These are phyloP conservation scores for Eublepharis macularius DNA, from an alignment of 2,113 vertebrate species.

Conservation along the genomic window DNA sequence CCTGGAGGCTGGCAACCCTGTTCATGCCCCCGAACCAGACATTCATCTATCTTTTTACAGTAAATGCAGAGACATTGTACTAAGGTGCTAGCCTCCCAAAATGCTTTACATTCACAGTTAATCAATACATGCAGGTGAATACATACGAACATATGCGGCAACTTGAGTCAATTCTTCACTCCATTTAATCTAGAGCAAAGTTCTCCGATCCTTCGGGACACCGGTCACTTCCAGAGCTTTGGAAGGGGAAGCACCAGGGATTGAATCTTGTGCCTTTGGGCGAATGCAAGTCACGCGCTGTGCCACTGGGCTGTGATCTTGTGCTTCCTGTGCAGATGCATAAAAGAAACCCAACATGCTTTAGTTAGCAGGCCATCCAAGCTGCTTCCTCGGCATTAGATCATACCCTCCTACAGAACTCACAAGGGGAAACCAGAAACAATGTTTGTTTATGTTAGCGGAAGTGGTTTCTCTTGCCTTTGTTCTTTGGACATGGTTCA, in stretches of 20 bases:
- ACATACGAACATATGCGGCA: not conserved
- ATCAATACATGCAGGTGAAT: not conserved
- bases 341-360: conserved; percentile 26
- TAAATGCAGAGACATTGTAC: conserved; percentile 27
- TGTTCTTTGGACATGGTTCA: conserved; percentile 31
- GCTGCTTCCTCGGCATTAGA: conserved; percentile 5
- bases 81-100: conserved; percentile 24
- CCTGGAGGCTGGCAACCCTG: too few relatives aligned
- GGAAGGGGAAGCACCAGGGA: too few relatives aligned
- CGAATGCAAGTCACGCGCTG: not conserved
- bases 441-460: conserved; percentile 35
- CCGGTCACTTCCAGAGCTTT: too few relatives aligned
- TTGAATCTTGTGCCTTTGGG: not conserved
- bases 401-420: conserved; percentile 14
- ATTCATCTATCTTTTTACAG: not conserved
- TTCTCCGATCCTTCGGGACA: not conserved
- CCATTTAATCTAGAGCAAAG: not conserved
- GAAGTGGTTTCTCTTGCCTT: conserved; percentile 33
- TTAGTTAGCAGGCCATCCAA: not conserved
- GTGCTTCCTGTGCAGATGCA: conserved; percentile 23
- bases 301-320: not conserved
- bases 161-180: not conserved
- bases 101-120: conserved; percentile 18
- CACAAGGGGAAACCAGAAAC: conserved; percentile 17
- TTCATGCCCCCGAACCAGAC: not conserved